Evolutionary conservation across 2,888 invertebrate genomes (phyloP), one percentile per base, ranked within the genome.

Genomic region (Oithona nana): DNA sequence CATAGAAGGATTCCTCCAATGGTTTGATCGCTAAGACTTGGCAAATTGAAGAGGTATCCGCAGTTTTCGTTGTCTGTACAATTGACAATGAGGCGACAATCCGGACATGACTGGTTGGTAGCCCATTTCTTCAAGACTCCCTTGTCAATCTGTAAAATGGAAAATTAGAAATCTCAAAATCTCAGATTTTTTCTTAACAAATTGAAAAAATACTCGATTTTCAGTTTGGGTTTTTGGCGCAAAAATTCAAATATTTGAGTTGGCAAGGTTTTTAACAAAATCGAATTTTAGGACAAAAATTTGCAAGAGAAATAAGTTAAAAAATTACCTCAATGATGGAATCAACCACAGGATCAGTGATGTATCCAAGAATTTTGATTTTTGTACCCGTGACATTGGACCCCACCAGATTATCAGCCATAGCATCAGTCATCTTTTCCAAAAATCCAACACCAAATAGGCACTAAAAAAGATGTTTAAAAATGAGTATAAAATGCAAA

Each of bases 1-100:
- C 71, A 67, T 49, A 79, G 67, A 56, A 79, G 68, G 28, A 77
- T 69, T 24, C 71, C 65, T 1, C 78, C 78, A 28, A 74, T 71
- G 1, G 67, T 69, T 4, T 39, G 39, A 39, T 39, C 39, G 16
- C 39, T 39, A 11, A 39, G 39, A 6, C 16, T 16, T 11, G 39
- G 6, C 8, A 39, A 11, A 16, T 39, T 39, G 16, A 39, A 39
- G 8, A 39, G 39, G 16, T 11, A 39, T 11, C 16, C 39, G 39
- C 39, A 39, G 16, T 39, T 16, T 11, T 6, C 16, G 39, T 39
- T 39, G 39, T 6, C 39, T 39, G 6, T 16, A 39, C 39, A 39
- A 11, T 11, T 16, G 6, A 11, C 16, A 6, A 39, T 11, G 39
- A 39, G 39, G 6, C 39, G 39, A 16, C 39, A 39, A 39, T 39